These are phyloP conservation scores for Hippasteria phrygiana DNA, from an alignment of 53 echinoderm and acorn worm genomes.

Conservation along the genomic window DNA sequence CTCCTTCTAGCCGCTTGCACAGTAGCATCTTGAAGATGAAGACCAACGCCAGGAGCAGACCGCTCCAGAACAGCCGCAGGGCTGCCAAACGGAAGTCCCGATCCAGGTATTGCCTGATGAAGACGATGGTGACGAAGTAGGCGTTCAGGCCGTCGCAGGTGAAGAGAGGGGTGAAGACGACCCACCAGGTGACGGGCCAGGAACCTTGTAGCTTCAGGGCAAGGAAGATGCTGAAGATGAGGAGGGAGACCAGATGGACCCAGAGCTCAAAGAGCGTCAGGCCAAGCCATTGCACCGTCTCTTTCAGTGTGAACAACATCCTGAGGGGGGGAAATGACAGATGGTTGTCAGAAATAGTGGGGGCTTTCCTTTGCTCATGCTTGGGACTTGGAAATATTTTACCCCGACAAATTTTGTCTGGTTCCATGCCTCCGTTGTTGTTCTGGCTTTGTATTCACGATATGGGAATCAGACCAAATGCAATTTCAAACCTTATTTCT, in stretches of 20 bases:
- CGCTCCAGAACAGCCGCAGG: constrained; percentile 87
- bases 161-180: constrained; percentile 88
- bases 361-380: too few relatives aligned
- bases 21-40: constrained; percentile 87
- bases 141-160: constrained; percentile 89
- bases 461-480: too few relatives aligned
- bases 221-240: constrained; percentile 86
- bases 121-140: constrained; percentile 91
- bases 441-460: too few relatives aligned
- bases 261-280: constrained; percentile 97
- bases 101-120: constrained; percentile 86
- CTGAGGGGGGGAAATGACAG: background rate
- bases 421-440: too few relatives aligned
- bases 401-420: too few relatives aligned
- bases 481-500: too few relatives aligned
- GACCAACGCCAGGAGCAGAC: constrained; percentile 78
- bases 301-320: constrained; percentile 92
- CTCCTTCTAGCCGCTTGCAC: constrained; percentile 84
- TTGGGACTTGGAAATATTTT: too few relatives aligned
- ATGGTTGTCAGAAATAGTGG: too few relatives aligned
- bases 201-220: constrained; percentile 80
- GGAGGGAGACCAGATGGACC: constrained; percentile 81
- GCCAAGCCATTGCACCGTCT: constrained; percentile 90
- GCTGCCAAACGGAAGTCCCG: constrained; percentile 79
- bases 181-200: constrained; percentile 87